These are phyloP conservation scores for Gibbula magus DNA, from an alignment of 2,888 invertebrate species.

Conservation along the genomic window DNA sequence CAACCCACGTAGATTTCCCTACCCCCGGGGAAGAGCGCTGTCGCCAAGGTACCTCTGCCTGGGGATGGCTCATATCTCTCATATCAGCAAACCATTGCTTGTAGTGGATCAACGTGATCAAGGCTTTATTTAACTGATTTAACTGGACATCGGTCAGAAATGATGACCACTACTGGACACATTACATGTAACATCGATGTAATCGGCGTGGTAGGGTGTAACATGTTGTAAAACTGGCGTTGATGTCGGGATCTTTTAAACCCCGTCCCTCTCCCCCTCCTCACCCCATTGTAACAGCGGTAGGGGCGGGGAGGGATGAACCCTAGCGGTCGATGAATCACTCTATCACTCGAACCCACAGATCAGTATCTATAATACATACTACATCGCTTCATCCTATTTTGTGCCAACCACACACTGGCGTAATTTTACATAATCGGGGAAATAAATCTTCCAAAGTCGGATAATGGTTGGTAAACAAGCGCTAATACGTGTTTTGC, in stretches of 20 bases:
- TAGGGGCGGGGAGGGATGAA: too few relatives aligned
- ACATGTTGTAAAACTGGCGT: too few relatives aligned
- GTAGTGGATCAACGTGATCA: background rate
- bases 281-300: too few relatives aligned
- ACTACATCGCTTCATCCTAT: background rate
- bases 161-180: background rate
- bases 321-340: background rate
- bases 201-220: too few relatives aligned
- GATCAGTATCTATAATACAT: constrained; percentile 6
- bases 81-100: too few relatives aligned
- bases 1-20: too few relatives aligned
- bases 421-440: constrained; percentile 3
- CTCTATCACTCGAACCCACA: background rate
- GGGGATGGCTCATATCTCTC: too few relatives aligned
- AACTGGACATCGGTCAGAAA: background rate
- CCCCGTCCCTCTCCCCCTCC: too few relatives aligned
- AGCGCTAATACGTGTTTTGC: background rate
- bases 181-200: too few relatives aligned
- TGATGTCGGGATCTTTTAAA: too few relatives aligned
- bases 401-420: background rate
- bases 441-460: background rate
- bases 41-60: too few relatives aligned
- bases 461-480: background rate
- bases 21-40: too few relatives aligned
- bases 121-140: background rate